These are phyloP conservation scores for Bombus terrestris DNA, from an alignment of 1,140 invertebrate species.

Conservation along the genomic window DNA sequence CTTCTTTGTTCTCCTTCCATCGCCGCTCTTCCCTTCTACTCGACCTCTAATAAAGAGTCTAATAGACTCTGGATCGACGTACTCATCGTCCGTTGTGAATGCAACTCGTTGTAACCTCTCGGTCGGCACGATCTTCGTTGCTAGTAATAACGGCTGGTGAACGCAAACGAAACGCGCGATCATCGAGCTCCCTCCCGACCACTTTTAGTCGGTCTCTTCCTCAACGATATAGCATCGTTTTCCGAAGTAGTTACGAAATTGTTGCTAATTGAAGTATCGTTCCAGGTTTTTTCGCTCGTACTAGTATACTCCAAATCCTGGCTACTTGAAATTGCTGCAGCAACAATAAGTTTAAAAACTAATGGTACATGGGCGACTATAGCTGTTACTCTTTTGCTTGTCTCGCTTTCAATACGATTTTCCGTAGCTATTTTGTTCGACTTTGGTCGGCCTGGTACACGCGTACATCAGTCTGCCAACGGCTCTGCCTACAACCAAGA, in stretches of 20 bases:
- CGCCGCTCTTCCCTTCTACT: background rate
- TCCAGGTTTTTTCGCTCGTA: slow-evolving; percentile 8
- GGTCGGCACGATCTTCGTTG: slow-evolving; percentile 31
- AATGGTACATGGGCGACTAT: background rate
- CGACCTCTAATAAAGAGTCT: background rate
- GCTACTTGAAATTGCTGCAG: background rate
- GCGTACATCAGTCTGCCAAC: background rate
- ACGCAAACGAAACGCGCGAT: slow-evolving; percentile 38
- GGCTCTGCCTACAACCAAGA: background rate
- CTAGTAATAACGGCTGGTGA: background rate
- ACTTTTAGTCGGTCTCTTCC: too few relatives aligned
- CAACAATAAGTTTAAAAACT: slow-evolving; percentile 25
- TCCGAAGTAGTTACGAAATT: slow-evolving; percentile 46
- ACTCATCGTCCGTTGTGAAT: slow-evolving; percentile 52
- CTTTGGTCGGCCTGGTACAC: too few relatives aligned
- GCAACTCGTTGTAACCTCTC: slow-evolving; percentile 34
- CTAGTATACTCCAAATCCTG: background rate
- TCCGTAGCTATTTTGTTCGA: too few relatives aligned
- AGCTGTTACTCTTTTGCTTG: background rate
- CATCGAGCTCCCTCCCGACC: slow-evolving; percentile 10
- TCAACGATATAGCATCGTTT: background rate
- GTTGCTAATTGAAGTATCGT: slow-evolving; percentile 57
- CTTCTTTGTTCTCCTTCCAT: background rate
- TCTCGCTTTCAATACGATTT: background rate
- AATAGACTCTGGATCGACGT: slow-evolving; percentile 36